Base-by-base conservation (phyloP, 2,888 invertebrate genomes). In the Eupithecia pulchellata region DNA sequence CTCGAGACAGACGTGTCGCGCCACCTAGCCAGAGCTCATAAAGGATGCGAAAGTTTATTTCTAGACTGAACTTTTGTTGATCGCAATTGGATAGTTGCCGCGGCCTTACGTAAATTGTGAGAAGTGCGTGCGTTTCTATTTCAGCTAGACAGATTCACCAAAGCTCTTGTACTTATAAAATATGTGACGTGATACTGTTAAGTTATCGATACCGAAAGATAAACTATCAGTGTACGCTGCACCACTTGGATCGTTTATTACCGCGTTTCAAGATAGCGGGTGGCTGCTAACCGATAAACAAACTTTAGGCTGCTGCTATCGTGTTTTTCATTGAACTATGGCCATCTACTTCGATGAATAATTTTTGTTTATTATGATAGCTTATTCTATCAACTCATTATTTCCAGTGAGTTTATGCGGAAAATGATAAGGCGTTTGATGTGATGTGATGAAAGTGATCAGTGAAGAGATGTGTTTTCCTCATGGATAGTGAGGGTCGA, bases 401-500 rank as follows among this genome's bases (percentile, higher is more conserved):
- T 17, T 60, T 32, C n/a, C 17, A 30, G 58, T 60, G 58, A 60
- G n/a, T 30, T 60, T 9, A n/a, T 42, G 34, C 42, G n/a, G 76
- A 70, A 68, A 68, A 67, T 8, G 20, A 20, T 34, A 11, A 76
- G 69, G 77, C 76, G 62, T 79, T 69, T 60, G 65, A 66, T 30
- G 30, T n/a, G n/a, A n/a, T n/a, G n/a, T n/a, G n/a, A n/a, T n/a
- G n/a, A n/a, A 55, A 13, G 34, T 61, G 52, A 29, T 47, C 11
- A 27, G 60, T 20, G 77, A 81, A 79, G 82, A 75, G 65, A 83
- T 88, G 85, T 75, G 66, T 75, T 70, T 79, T 72, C 81, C 84
- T 82, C 77, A 93, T 93, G 93, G 93, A 93, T 83, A 89, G 89
- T 86, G 93, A 93, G 79, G 94, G 93, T 69, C 86, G 91, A 52